These are phyloP conservation scores for Helicoverpa armigera DNA, from an alignment of 1,140 invertebrate species.

Conservation along the genomic window DNA sequence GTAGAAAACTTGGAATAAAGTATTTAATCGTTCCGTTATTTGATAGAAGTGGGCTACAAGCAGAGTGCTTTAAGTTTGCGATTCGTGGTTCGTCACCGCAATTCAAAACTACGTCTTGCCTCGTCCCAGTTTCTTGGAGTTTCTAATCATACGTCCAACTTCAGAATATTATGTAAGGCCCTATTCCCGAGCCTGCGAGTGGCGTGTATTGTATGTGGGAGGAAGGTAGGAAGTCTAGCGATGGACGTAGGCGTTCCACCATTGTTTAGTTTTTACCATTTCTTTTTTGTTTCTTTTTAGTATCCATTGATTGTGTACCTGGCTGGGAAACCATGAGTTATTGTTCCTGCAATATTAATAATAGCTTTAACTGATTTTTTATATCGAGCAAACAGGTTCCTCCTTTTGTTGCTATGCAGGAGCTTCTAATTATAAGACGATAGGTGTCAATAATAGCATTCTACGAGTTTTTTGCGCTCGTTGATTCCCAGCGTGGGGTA, in stretches of 20 bases:
- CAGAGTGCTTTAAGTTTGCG: slow-evolving; percentile 25
- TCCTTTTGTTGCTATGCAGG: slow-evolving; percentile 12
- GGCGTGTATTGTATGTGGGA: slow-evolving; percentile 8
- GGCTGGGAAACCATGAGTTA: slow-evolving; percentile 25
- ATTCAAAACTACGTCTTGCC: slow-evolving; percentile 41
- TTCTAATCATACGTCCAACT: slow-evolving; percentile 46
- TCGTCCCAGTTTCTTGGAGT: slow-evolving; percentile 45
- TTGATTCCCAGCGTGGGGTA: not conserved
- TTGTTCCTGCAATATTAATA: slow-evolving; percentile 35
- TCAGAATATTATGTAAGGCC: slow-evolving; percentile 43
- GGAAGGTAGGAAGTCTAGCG: slow-evolving; percentile 40
- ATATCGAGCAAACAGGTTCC: slow-evolving; percentile 14
- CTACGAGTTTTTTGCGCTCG: slow-evolving; percentile 34
- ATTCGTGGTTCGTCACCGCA: slow-evolving; percentile 25
- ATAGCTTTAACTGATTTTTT: slow-evolving; percentile 10
- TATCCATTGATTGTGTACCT: slow-evolving; percentile 16
- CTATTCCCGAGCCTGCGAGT: slow-evolving; percentile 39
- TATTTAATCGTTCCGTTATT: slow-evolving; percentile 37
- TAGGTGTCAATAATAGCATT: slow-evolving; percentile 34
- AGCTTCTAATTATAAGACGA: slow-evolving; percentile 27
- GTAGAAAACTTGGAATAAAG: slow-evolving; percentile 23
- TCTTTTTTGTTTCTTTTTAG: slow-evolving; percentile 40
- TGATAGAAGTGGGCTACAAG: not conserved
- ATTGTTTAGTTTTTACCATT: slow-evolving; percentile 47
- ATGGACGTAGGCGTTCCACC: slow-evolving; percentile 41